Evolutionary conservation across 2,113 vertebrate species (phyloP).

Genomic region (Gambusia affinis): DNA sequence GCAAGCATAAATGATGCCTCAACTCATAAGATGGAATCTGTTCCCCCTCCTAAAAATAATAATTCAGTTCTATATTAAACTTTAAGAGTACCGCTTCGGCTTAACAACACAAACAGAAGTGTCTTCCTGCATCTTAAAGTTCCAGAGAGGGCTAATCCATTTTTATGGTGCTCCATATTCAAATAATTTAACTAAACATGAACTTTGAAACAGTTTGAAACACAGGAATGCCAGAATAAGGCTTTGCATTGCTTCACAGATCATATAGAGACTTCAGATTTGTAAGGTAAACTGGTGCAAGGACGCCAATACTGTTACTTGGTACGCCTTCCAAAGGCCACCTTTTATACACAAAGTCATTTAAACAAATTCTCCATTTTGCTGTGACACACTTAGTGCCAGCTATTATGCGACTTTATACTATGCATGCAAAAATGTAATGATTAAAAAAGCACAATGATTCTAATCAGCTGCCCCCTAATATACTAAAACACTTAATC

Average conservation of each 20-base stretch:
- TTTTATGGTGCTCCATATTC: too few species aligned
- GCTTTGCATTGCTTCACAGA: conserved; percentile 17
- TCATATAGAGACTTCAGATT: conserved; percentile 41
- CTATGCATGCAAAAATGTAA: conserved; percentile 80
- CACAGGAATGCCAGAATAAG: background rate
- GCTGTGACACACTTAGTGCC: conserved; percentile 82
- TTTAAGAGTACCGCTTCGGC: background rate
- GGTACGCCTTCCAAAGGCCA: conserved; percentile 58
- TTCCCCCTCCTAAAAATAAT: background rate
- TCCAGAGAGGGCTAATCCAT: too few species aligned
- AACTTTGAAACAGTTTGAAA: background rate
- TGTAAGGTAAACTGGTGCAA: conserved; percentile 33
- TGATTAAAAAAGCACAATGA: conserved; percentile 84
- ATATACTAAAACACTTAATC: conserved; percentile 87
- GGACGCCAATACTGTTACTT: conserved; percentile 44
- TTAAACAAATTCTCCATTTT: conserved; percentile 68
- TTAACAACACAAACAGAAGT: background rate
- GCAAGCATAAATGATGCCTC: background rate
- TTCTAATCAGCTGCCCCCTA: conserved; percentile 85
- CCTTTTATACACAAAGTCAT: conserved; percentile 77
- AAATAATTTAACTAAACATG: background rate
- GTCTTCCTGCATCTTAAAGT: too few species aligned
- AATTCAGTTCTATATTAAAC: too few species aligned
- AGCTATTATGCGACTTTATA: conserved; percentile 76
- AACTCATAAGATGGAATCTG: background rate